Evolutionary conservation across 2,113 vertebrate species (phyloP).

Genomic region (Tachysurus fulvidraco): DNA sequence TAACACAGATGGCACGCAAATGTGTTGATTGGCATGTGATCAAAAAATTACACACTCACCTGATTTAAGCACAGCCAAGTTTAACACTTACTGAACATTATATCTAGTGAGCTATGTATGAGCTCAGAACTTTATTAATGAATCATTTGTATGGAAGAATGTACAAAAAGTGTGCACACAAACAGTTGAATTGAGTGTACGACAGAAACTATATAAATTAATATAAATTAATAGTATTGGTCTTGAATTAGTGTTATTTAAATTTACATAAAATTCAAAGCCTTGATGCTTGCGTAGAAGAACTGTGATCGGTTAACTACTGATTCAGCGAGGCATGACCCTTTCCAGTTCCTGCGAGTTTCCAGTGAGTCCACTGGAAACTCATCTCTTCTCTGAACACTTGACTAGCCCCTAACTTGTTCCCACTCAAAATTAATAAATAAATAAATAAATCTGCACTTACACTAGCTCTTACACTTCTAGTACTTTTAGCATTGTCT

Average conservation of each 20-base stretch:
- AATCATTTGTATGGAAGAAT: not conserved
- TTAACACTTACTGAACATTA: not conserved
- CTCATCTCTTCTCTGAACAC: too few species aligned
- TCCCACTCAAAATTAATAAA: too few species aligned
- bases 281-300: too few species aligned
- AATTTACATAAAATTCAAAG: too few species aligned
- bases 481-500: too few species aligned
- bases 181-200: not conserved
- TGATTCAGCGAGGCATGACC: too few species aligned
- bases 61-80: not conserved
- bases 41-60: constrained; percentile 27
- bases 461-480: too few species aligned
- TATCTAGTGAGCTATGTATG: not conserved
- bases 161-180: not conserved
- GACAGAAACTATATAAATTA: not conserved
- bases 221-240: not conserved
- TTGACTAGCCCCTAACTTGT: too few species aligned
- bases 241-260: not conserved
- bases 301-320: too few species aligned
- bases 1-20: constrained; percentile 50
- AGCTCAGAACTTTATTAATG: not conserved
- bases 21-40: constrained; percentile 26
- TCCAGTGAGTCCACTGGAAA: too few species aligned
- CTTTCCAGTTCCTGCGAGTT: too few species aligned
- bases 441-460: too few species aligned